Conservation (phyloP, 2,797 vertebrate species). For the Selene dorsalis region DNA sequence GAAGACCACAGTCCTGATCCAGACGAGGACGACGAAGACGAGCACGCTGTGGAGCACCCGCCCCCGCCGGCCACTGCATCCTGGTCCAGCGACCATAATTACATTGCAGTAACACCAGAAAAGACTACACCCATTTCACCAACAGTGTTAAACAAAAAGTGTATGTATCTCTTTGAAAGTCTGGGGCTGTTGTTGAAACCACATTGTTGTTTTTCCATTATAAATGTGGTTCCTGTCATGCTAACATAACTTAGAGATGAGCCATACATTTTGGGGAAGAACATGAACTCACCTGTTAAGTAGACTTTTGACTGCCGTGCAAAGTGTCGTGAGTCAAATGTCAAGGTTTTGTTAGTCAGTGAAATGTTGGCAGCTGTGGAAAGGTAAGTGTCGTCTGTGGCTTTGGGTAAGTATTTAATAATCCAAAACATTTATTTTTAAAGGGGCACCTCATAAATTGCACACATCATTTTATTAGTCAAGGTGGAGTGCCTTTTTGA, state of each 20-base stretch:
- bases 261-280: constrained; percentile 45
- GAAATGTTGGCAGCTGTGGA: constrained; percentile 59
- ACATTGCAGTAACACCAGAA: constrained; percentile 99
- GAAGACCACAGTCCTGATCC: constrained; percentile 74
- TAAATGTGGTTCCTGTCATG: constrained; percentile 64
- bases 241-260: constrained; percentile 53
- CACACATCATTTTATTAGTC: neutral
- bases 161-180: constrained; percentile 96
- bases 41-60: constrained; percentile 81
- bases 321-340: constrained; percentile 59
- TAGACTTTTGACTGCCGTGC: constrained; percentile 46
- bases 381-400: constrained; percentile 78
- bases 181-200: constrained; percentile 70
- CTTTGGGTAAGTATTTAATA: constrained; percentile 74
- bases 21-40: constrained; percentile 81
- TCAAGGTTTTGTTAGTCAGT: constrained; percentile 55
- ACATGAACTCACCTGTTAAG: constrained; percentile 52
- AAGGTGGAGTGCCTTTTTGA: neutral
- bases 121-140: constrained; percentile 95
- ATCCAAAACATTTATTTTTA: constrained; percentile 28
- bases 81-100: constrained; percentile 99
- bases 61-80: constrained; percentile 89
- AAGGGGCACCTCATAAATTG: constrained; percentile 38
- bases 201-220: constrained; percentile 55
- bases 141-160: constrained; percentile 97